Base-by-base conservation (phyloP, 2,797 vertebrate genomes). In the Tauraco hartlaubi region DNA sequence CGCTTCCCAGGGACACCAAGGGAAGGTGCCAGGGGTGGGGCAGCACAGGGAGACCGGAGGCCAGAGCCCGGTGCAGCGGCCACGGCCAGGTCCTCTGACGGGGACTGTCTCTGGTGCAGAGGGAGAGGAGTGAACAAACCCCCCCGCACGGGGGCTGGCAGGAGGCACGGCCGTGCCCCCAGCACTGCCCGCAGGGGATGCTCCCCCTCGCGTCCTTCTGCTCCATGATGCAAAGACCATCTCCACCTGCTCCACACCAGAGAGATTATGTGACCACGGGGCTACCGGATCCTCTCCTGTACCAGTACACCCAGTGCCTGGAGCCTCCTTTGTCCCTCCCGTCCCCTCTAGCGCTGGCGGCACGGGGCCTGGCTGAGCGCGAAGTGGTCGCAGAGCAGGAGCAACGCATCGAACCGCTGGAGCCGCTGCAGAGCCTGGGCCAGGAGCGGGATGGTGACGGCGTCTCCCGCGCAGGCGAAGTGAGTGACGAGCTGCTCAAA, bases 381-480 rank as follows among this genome's bases (percentile, higher is more conserved):
- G 4, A 94, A 95, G 92, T 96, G 94, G 74, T 97, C 92, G 1
- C 93, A 96, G 52, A 97, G 95, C 73, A 98, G 80, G 28, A 97
- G 93, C 59, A 97, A 15, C 15, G 92, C 90, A 1, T 98, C 97
- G 0, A 97, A 93, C 2, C 96, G 73, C 88, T 95, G 96, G 49
- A 96, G 95, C 55, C 35, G 92, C 84, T 97, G 92, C 77, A 97
- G 92, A 7, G 64, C 92, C 39, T 46, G 88, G 16, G 96, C 95
- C 81, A 97, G 94, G 74, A 89, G 66, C 0, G 94, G 94, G 54
- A 96, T 43, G 0, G 94, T 95, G 85, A 92, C 68, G 0, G 28
- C 6, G 0, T 83, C 94, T 31, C 93, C 94, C 0, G n/a, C 72
- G 37, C 15, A 66, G 33, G 26, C 4, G 6, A 97, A 55, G 83